Percentiles rank a stretch among this genome's conserved stretches.
Conservation (phyloP, 2,797 vertebrate genomes). For the Molothrus ater region DNA sequence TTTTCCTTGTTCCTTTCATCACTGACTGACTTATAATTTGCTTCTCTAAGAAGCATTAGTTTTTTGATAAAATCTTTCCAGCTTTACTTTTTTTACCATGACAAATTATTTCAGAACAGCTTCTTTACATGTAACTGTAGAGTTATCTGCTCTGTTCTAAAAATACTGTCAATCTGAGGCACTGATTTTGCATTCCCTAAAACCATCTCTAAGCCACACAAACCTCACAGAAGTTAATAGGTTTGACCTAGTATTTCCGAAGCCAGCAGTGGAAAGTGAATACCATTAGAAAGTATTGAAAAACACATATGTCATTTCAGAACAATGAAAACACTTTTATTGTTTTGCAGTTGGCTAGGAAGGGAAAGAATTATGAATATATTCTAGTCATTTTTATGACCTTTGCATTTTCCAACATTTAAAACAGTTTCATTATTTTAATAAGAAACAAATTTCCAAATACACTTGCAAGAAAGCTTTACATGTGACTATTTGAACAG, state of each 20-base stretch:
- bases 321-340: conserved; percentile 25
- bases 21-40: neutral
- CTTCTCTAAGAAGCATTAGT: conserved; percentile 10
- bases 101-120: neutral
- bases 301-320: conserved; percentile 19
- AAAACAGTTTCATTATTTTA: neutral
- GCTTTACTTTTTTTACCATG: neutral
- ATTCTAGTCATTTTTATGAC: neutral
- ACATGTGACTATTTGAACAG: neutral
- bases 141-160: neutral
- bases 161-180: neutral
- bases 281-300: conserved; percentile 17
- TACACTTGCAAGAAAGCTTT: neutral
- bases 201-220: neutral
- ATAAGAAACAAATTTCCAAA: neutral
- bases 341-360: neutral
- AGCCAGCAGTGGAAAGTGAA: conserved; percentile 31
- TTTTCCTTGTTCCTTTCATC: conserved; percentile 27
- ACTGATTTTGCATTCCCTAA: conserved; percentile 13
- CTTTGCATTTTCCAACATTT: neutral
- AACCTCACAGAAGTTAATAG: conserved; percentile 39
- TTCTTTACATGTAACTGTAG: neutral
- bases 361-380: neutral
- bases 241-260: conserved; percentile 52
- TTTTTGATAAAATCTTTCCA: neutral